These are phyloP conservation scores for Rhabdornis inornatus DNA, from an alignment of 2,113 vertebrate genomes.

Conservation along the genomic window DNA sequence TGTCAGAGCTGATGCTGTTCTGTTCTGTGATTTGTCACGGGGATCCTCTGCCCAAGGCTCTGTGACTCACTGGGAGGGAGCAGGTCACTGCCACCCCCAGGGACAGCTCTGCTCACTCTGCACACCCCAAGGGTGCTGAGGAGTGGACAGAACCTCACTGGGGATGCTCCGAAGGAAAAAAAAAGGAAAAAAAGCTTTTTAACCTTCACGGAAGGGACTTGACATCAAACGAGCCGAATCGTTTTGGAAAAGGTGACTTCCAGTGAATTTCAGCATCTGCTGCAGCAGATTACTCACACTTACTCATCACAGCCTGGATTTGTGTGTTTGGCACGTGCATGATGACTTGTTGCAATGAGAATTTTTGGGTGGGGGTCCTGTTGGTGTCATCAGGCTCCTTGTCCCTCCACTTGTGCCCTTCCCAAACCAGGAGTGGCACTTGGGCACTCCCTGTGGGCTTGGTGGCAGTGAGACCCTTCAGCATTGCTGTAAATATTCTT, in stretches of 20 bases:
- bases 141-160: not conserved
- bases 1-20: not conserved
- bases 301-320: not conserved
- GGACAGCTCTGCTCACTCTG: not conserved
- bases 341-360: not conserved
- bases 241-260: not conserved
- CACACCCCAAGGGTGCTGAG: accelerated
- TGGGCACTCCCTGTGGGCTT: not conserved
- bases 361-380: accelerated
- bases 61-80: not conserved
- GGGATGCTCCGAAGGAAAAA: not conserved
- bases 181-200: not conserved
- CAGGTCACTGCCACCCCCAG: not conserved
- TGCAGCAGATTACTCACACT: not conserved
- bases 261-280: not conserved
- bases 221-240: not conserved
- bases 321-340: not conserved
- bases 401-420: accelerated
- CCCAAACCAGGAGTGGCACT: not conserved
- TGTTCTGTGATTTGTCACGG: accelerated
- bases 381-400: not conserved
- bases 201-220: accelerated
- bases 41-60: not conserved
- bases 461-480: not conserved
- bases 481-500: not conserved